phyloP scores from a whole-genome alignment of 2,888 invertebrate species.

The Tubiluchus corallicola region DNA sequence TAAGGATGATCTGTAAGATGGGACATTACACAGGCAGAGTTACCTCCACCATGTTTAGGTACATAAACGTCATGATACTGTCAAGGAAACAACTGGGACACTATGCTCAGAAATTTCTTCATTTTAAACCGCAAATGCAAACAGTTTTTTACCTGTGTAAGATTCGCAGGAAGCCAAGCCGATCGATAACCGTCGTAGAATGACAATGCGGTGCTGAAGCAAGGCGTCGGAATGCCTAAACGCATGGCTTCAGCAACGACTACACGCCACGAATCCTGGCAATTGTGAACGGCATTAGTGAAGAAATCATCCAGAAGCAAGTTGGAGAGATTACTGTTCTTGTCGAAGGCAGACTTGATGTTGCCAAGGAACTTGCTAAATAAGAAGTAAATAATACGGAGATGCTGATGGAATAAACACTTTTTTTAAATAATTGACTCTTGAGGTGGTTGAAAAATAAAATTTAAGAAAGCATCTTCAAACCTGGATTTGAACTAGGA shows the following conservation, averaged over 20 bases:
- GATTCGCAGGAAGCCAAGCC: constrained; percentile 70
- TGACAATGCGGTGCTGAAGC: constrained; percentile 74
- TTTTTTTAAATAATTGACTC: too few relatives aligned
- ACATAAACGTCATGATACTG: too few relatives aligned
- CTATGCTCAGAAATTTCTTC: neutral
- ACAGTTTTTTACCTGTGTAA: constrained; percentile 49
- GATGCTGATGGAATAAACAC: too few relatives aligned
- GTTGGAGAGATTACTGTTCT: constrained; percentile 64
- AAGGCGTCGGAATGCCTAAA: constrained; percentile 81
- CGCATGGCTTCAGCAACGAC: constrained; percentile 46
- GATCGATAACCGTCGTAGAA: constrained; percentile 93
- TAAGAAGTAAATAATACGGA: too few relatives aligned
- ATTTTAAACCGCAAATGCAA: neutral
- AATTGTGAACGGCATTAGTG: constrained; percentile 53
- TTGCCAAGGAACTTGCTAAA: constrained; percentile 61
- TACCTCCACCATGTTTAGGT: too few relatives aligned
- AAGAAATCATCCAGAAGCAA: constrained; percentile 85
- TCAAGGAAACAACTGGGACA: neutral
- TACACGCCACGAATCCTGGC: constrained; percentile 60
- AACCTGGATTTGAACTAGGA: neutral
- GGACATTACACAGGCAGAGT: too few relatives aligned
- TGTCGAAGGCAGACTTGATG: constrained; percentile 79
- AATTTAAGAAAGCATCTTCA: neutral
- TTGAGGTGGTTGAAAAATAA: neutral
- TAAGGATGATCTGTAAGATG: too few relatives aligned